Evolutionary conservation across 2,113 vertebrate species (phyloP).

Genomic region (Hemiscyllium ocellatum): DNA sequence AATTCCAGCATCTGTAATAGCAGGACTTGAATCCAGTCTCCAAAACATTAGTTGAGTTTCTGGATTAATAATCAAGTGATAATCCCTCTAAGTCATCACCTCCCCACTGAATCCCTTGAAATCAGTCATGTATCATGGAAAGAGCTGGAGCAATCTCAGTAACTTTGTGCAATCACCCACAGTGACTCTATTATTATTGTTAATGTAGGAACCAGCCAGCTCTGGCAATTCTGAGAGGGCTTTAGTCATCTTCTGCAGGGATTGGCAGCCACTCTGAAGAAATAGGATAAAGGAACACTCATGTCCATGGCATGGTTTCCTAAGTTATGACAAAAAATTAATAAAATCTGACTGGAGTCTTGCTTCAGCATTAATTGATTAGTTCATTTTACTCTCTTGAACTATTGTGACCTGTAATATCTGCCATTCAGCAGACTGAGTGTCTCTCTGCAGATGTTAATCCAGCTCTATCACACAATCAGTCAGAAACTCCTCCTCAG

Average conservation of each 20-base stretch:
- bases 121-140: background rate
- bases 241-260: background rate
- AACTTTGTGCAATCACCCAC: background rate
- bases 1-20: no score
- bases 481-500: background rate
- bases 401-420: background rate
- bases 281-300: background rate
- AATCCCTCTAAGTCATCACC: no score
- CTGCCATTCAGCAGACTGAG: background rate
- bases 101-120: no score
- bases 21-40: no score
- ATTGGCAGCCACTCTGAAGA: background rate
- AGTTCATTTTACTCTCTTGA: background rate
- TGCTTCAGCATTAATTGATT: background rate
- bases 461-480: background rate
- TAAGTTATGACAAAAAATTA: background rate
- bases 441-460: background rate
- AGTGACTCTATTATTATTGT: background rate
- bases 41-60: no score
- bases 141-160: background rate
- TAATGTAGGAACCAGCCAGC: background rate
- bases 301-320: background rate
- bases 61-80: no score
- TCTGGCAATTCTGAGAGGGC: background rate
- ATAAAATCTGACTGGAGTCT: background rate